Evolutionary conservation across 37 sponge, comb jelly and placozoan genomes (phyloP).

Genomic region (Halisarca cf. caerulea): DNA sequence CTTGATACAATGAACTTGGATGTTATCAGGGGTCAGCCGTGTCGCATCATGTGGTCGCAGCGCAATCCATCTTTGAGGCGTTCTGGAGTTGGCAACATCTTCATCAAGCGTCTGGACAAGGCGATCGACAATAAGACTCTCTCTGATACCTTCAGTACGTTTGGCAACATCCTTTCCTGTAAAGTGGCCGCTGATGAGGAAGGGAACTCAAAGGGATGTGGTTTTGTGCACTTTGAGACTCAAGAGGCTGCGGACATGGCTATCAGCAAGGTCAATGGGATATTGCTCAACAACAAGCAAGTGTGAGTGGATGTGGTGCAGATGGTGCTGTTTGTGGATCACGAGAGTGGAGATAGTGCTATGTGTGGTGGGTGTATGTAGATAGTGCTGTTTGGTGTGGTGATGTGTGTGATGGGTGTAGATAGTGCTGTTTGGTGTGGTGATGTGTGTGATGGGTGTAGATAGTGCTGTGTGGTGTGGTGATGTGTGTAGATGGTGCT

Average conservation of each 20-base stretch:
- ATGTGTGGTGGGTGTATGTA: too few species aligned
- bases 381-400: too few species aligned
- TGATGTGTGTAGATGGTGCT: too few species aligned
- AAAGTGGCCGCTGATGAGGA: slow-evolving; percentile 89
- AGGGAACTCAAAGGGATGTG: slow-evolving; percentile 89
- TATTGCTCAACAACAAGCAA: slow-evolving; percentile 98
- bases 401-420: too few species aligned
- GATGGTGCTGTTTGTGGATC: not conserved
- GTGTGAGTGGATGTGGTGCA: slow-evolving; percentile 68
- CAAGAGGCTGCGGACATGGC: slow-evolving; percentile 95
- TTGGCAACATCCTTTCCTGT: slow-evolving; percentile 98
- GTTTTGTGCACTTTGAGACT: slow-evolving; percentile 98
- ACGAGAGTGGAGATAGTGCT: not conserved
- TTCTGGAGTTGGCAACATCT: slow-evolving; percentile 95
- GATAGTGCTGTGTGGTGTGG: too few species aligned
- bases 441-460: too few species aligned
- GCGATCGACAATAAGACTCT: slow-evolving; percentile 97
- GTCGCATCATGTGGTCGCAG: slow-evolving; percentile 99
- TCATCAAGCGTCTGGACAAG: slow-evolving; percentile 99
- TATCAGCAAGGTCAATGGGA: slow-evolving; percentile 94
- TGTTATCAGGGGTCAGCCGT: slow-evolving; percentile 79
- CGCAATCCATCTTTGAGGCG: slow-evolving; percentile 95
- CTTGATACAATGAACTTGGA: slow-evolving; percentile 99
- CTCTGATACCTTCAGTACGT: slow-evolving; percentile 98
- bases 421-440: too few species aligned